Base-by-base conservation (phyloP, 1,140 invertebrate species). In the Drosophila aff. region DNA sequence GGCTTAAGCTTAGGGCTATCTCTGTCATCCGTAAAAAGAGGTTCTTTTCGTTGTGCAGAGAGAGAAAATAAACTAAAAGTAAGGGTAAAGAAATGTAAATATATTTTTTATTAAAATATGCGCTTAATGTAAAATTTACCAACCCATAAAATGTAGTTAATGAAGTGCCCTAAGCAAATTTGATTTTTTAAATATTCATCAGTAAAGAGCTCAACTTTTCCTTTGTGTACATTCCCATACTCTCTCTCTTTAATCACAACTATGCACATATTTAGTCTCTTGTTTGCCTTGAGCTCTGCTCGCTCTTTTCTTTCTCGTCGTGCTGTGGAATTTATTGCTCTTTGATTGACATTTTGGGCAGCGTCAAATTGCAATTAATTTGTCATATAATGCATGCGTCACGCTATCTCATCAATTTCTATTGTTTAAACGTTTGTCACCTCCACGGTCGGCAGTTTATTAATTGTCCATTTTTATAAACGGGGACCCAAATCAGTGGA, bases 381-480 rank as follows among this genome's bases (percentile, higher is more conserved):
- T 67, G 84, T 81, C 81, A 84, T 89, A 84, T 89, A 84, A 89
- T 90, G 78, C 85, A 89, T 89, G 81, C 84, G 85, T 89, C 87
- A 84, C 85, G 77, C 67, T 71, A 83, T 84, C 85, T 84, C 85
- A 89, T 89, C 85, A 89, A 90, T 89, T 89, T 89, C 85, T 89
- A 89, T 89, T 89, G 85, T 81, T 89, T 90, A 79, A 83, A 58
- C 85, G 81, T 89, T 89, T 89, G 79, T 89, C 85, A 89, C 85
- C 85, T 89, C 67, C 44, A 58, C 59, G 33, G 49, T 50, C 36
- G 53, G 72, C 43, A 89, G 85, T 89, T 89, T 89, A 89, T 89
- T 90, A 89, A 89, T 89, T 89, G 71, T 46, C 61, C 64, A 89
- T 89, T 89, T 89, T 84, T 83, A 82, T 80, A 60, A 44, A 26